Conservation (phyloP, 2,113 vertebrate genomes). For the Petaurus breviceps region DNA sequence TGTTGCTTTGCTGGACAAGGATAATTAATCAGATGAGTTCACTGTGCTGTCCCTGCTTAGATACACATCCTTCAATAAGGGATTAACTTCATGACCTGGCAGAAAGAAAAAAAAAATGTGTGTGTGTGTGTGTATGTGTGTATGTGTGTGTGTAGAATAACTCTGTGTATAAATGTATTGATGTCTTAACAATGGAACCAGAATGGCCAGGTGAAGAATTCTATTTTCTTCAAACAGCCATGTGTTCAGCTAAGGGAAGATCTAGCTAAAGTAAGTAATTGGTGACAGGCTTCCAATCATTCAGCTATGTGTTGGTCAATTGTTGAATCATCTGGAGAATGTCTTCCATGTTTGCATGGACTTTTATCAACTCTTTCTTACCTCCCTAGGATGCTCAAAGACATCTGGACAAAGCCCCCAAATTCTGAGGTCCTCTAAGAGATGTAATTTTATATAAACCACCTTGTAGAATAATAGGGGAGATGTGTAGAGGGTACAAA, state of each 20-base stretch:
- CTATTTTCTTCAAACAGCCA: slow-evolving; percentile 27
- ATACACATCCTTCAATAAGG: background rate
- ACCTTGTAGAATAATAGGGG: background rate
- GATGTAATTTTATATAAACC: background rate
- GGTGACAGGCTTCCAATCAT: background rate
- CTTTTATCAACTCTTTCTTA: background rate
- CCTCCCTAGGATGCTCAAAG: background rate
- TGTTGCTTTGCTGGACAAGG: background rate
- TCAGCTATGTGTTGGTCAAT: slow-evolving; percentile 15
- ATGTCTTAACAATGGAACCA: background rate
- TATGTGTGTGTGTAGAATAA: background rate
- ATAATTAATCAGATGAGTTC: background rate
- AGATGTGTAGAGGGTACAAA: background rate
- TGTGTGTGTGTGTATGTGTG: background rate
- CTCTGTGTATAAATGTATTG: background rate
- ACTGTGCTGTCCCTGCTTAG: background rate
- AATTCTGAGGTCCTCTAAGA: slow-evolving; percentile 6
- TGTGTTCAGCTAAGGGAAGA: slow-evolving; percentile 9
- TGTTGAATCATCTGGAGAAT: background rate
- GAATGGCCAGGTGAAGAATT: background rate
- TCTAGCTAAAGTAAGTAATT: background rate
- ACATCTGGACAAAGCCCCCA: background rate
- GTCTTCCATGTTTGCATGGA: background rate
- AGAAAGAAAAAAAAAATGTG: background rate
- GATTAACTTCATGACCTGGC: background rate